A percentile compares a stretch with the other conserved stretches of the same genome.
Conservation (phyloP, 2,888 invertebrate species). For the Stenichneumon culpator region DNA sequence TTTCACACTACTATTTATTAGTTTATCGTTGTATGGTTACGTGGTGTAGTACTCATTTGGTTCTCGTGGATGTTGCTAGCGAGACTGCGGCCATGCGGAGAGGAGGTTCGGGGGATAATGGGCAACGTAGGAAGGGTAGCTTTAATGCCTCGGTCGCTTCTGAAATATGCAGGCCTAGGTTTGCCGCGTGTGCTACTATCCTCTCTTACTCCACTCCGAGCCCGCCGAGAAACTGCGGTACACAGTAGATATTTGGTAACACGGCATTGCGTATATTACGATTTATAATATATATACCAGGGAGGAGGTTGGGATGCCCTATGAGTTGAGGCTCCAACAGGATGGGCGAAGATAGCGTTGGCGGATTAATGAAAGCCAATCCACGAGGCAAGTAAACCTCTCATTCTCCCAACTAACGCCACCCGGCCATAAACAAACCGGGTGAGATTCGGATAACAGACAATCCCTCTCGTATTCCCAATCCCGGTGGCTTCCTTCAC, state of each 20-base stretch:
- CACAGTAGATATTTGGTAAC: conserved; percentile 79
- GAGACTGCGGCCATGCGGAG: conserved; percentile 48
- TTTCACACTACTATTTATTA: conserved; percentile 47
- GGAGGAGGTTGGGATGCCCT: conserved; percentile 64
- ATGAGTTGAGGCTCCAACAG: conserved; percentile 46
- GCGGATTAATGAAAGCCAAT: conserved; percentile 85
- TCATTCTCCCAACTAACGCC: conserved; percentile 76
- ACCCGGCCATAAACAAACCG: conserved; percentile 81
- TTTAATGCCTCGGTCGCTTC: conserved; percentile 82
- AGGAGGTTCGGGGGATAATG: conserved; percentile 81
- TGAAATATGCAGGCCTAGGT: conserved; percentile 84
- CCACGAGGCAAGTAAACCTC: conserved; percentile 76
- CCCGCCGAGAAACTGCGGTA: conserved; percentile 79
- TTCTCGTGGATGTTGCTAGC: conserved; percentile 40
- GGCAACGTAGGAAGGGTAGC: conserved; percentile 84
- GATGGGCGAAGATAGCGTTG: conserved; percentile 78
- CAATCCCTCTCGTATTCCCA: conserved; percentile 58
- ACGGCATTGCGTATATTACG: conserved; percentile 80
- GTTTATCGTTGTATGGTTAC: conserved; percentile 34
- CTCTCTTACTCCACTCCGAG: conserved; percentile 40
- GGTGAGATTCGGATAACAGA: conserved; percentile 77
- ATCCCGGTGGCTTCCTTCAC: conserved; percentile 9
- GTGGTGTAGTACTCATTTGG: conserved; percentile 31
- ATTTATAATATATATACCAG: conserved; percentile 81
- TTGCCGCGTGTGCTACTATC: conserved; percentile 70